These are phyloP conservation scores for Metellina segmentata DNA, from an alignment of 2,888 invertebrate genomes.

Conservation along the genomic window DNA sequence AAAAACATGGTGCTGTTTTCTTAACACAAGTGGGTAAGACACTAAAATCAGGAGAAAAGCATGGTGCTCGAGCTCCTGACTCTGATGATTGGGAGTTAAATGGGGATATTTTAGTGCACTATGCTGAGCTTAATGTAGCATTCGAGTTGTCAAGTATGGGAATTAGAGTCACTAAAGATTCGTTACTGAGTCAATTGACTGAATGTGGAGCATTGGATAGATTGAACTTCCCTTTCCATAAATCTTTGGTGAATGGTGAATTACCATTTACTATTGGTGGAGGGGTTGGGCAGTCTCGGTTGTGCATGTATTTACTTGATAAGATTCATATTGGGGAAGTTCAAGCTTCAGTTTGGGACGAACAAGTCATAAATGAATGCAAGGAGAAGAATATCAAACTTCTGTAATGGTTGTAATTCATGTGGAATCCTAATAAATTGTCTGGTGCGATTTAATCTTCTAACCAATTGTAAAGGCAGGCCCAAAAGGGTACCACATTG, in stretches of 20 bases:
- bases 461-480: too few species aligned
- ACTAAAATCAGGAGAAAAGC: constrained; percentile 45
- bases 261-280: constrained; percentile 56
- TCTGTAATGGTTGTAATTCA: not conserved
- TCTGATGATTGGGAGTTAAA: constrained; percentile 63
- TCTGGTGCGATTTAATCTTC: too few species aligned
- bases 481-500: too few species aligned
- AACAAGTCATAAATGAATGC: constrained; percentile 14
- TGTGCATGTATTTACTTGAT: constrained; percentile 52
- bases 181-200: constrained; percentile 39
- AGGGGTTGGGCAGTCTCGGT: constrained; percentile 42
- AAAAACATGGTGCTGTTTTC: constrained; percentile 40
- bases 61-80: constrained; percentile 49
- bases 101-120: constrained; percentile 51
- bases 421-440: too few species aligned
- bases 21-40: constrained; percentile 36
- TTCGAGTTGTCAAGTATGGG: constrained; percentile 59
- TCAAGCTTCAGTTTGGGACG: constrained; percentile 43
- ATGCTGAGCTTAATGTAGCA: constrained; percentile 30
- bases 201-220: constrained; percentile 7
- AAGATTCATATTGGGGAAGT: constrained; percentile 54
- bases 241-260: constrained; percentile 23
- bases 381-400: constrained; percentile 22
- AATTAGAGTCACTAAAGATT: constrained; percentile 43
- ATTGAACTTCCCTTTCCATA: constrained; percentile 43